Evolutionary conservation across 2,797 vertebrate genomes (phyloP).

Genomic region (Semotilus atromaculatus): DNA sequence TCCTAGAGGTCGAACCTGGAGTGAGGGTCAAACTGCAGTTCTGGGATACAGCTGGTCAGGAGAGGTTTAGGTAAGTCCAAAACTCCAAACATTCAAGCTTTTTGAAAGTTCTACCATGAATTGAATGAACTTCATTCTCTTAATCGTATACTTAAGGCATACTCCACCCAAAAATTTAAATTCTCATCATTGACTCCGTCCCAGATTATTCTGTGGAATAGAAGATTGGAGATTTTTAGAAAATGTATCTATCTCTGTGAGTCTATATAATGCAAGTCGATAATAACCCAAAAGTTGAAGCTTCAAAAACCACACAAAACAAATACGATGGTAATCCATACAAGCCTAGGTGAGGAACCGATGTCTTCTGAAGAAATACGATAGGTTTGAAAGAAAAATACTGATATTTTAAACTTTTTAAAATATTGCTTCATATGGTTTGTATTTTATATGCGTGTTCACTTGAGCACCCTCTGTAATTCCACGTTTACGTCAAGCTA

Average conservation of each 20-base stretch:
- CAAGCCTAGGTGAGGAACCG: neutral
- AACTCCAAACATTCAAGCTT: neutral
- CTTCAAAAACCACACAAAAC: neutral
- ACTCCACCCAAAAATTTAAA: neutral
- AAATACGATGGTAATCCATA: neutral
- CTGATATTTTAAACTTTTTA: neutral
- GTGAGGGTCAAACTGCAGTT: constrained; percentile 87
- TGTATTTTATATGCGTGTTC: too few relatives aligned
- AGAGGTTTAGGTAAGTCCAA: constrained; percentile 83
- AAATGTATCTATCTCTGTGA: neutral
- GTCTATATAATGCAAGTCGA: neutral
- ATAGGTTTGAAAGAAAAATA: neutral
- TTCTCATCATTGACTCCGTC: neutral
- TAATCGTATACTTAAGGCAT: neutral
- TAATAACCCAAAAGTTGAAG: neutral
- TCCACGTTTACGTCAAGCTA: neutral
- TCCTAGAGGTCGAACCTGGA: constrained; percentile 84
- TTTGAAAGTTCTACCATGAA: neutral
- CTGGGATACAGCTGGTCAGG: constrained; percentile 90
- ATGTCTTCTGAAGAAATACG: neutral
- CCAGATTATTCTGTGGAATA: neutral
- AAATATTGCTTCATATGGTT: neutral
- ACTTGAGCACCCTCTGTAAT: neutral
- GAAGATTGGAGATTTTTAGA: neutral
- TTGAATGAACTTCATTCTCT: neutral